Evolutionary conservation across 2,888 invertebrate genomes (phyloP), one percentile per base, ranked within the genome.

Genomic region (Drosophila heteroneura): DNA sequence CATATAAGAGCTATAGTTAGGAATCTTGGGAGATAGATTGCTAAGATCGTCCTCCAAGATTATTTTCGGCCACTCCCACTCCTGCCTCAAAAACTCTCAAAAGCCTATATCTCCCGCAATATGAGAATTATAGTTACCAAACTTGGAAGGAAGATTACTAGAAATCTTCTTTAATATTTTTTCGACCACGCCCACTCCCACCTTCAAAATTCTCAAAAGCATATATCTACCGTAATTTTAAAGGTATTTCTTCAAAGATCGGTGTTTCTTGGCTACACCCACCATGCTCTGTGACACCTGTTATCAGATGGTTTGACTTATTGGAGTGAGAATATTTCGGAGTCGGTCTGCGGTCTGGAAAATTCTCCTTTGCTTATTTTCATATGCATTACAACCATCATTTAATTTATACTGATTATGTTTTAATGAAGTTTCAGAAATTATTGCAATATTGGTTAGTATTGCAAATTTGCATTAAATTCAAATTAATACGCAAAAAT

Each of bases 391-490:
- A 26, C n/a, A 44, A 51, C 51, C 35, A 71, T 54, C 61, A 66
- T 63, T 70, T 66, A 41, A 58, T 63, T 79, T 54, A n/a, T 57
- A 70, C 74, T 75, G 70, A 80, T 74, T 72, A 51, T 67, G 39
- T 59, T 83, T 81, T 88, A 77, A 88, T 79, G 67, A 81, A 79
- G 74, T 52, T 71, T 53, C 52, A 32, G n/a, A 51, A 70, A 66
- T 79, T 62, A 61, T 81, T 76, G 53, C 67, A 76, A 76, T 70
- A 64, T 49, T 67, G 58, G 66, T 66, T 56, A 32, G 72, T 70
- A 58, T 66, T 58, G 57, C 26, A 71, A 56, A 77, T 81, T 76
- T 70, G 69, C 74, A 83, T 81, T 74, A 77, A 81, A 85, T 79
- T 77, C 77, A 84, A 82, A 82, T 86, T 83, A 74, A 62, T 60